These are phyloP conservation scores for Tanypteryx hageni DNA, from an alignment of 2,888 invertebrate species.

Conservation along the genomic window DNA sequence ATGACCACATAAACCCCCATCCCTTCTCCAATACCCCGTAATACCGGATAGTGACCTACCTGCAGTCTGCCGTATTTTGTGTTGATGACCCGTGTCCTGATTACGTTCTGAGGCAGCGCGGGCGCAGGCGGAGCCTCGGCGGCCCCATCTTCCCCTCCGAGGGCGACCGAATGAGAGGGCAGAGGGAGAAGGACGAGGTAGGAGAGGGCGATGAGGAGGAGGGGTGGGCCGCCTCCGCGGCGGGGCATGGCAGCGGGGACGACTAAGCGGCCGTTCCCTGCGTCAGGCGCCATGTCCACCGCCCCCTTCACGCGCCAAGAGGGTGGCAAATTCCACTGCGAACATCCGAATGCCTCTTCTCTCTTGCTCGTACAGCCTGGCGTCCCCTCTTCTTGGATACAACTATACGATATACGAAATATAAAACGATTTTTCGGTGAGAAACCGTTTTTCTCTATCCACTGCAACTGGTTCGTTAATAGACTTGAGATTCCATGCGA, in stretches of 20 bases:
- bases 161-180: conserved; percentile 14
- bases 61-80: conserved; percentile 50
- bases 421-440: no score
- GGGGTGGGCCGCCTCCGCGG: neutral
- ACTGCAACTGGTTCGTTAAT: no score
- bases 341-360: neutral
- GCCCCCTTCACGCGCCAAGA: conserved; percentile 7
- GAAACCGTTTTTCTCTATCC: no score
- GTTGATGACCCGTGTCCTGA: conserved; percentile 56
- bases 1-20: neutral
- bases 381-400: no score
- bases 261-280: neutral
- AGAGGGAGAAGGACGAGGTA: neutral
- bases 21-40: neutral
- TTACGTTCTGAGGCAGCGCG: neutral
- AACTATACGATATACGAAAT: no score
- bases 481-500: no score
- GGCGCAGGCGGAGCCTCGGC: conserved; percentile 18
- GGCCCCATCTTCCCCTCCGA: conserved; percentile 35
- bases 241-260: neutral
- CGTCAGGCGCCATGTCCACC: neutral
- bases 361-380: no score
- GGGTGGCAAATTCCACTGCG: neutral
- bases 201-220: neutral
- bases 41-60: neutral